Conservation (phyloP, 1,140 invertebrate species). For the Danaus plexippus region DNA sequence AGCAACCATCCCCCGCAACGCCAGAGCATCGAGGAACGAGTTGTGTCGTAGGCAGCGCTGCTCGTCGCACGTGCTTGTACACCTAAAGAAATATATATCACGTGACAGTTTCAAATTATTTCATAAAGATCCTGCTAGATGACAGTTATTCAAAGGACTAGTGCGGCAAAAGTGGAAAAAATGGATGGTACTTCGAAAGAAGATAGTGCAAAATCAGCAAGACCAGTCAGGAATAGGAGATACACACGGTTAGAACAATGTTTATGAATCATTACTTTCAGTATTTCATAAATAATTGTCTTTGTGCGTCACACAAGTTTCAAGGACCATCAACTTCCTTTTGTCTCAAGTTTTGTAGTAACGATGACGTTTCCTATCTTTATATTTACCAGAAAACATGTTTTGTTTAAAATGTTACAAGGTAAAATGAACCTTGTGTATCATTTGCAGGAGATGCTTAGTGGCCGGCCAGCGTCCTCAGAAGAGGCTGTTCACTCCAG, state of each 20-base stretch:
- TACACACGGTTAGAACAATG: conserved; percentile 67
- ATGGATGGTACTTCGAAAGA: conserved; percentile 47
- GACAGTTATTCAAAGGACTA: conserved; percentile 51
- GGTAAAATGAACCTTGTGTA: conserved; percentile 10
- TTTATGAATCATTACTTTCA: conserved; percentile 58
- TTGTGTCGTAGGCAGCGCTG: conserved; percentile 50
- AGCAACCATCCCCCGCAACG: conserved; percentile 64
- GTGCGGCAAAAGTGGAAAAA: conserved; percentile 37
- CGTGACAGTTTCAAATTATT: conserved; percentile 10
- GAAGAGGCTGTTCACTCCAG: conserved; percentile 80
- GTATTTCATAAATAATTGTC: conserved; percentile 43
- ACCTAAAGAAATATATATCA: conserved; percentile 10
- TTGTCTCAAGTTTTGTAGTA: conserved; percentile 20
- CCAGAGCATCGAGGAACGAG: conserved; percentile 49
- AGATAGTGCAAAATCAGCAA: conserved; percentile 54
- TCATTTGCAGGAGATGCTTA: conserved; percentile 67
- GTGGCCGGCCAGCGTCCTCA: conserved; percentile 74
- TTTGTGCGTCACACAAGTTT: conserved; percentile 57
- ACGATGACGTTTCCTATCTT: not conserved
- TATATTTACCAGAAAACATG: conserved; percentile 2
- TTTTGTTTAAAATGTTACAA: no score
- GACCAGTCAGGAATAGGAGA: conserved; percentile 73
- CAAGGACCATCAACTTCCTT: conserved; percentile 24
- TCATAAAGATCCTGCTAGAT: conserved; percentile 28
- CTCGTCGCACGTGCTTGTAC: conserved; percentile 56